A percentile compares a stretch with the other conserved stretches of the same genome.
phyloP scores from a whole-genome alignment of 2,797 vertebrate genomes.

The Australoheros facetus region DNA sequence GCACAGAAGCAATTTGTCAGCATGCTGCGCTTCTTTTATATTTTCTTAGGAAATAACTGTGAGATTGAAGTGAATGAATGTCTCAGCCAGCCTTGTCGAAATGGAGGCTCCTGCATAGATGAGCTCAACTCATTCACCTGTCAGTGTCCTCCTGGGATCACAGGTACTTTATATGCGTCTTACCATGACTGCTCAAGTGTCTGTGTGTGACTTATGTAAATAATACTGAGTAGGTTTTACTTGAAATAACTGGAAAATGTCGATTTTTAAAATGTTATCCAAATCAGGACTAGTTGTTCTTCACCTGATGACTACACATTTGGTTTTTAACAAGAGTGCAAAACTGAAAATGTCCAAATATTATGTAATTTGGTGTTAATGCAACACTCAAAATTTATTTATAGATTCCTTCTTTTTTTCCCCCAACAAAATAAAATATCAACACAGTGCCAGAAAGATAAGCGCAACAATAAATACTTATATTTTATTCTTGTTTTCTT shows the following conservation, averaged over 20 bases:
- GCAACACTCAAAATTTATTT: neutral
- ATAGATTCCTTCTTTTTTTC: neutral
- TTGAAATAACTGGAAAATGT: neutral
- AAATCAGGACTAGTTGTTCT: neutral
- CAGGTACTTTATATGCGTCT: conserved; percentile 73
- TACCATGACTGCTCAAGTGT: neutral
- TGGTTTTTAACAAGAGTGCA: neutral
- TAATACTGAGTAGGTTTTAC: neutral
- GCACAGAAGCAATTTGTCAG: conserved; percentile 29
- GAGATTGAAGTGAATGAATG: conserved; percentile 86
- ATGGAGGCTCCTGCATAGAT: conserved; percentile 79
- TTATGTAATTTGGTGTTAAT: neutral
- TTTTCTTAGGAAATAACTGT: conserved; percentile 81
- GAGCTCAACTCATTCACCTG: conserved; percentile 83
- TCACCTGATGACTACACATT: too few species aligned
- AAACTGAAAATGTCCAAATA: neutral
- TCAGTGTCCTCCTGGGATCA: conserved; percentile 78
- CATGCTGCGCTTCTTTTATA: conserved; percentile 38
- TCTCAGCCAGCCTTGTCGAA: conserved; percentile 81
- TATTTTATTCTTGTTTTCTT: neutral
- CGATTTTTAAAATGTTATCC: neutral
- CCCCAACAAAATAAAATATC: neutral
- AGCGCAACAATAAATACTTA: too few species aligned
- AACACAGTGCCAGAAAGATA: neutral
- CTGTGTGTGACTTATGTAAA: neutral